Evolutionary conservation across 1,140 invertebrate genomes (phyloP).

Genomic region (Spodoptera frugiperda): DNA sequence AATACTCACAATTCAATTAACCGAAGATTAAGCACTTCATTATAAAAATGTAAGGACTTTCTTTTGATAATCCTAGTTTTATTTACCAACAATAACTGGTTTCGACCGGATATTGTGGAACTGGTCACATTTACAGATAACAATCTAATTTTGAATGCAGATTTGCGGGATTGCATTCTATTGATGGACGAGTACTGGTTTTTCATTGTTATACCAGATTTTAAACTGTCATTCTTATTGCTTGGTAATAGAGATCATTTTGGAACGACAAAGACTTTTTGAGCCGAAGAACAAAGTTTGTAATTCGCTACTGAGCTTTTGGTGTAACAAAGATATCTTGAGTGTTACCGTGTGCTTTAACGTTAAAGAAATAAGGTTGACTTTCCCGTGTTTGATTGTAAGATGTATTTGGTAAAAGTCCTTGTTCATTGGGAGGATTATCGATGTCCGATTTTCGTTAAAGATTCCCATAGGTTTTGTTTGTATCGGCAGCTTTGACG

Average conservation of each 20-base stretch:
- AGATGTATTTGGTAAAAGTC: slow-evolving; percentile 12
- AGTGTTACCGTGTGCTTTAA: neutral
- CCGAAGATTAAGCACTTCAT: slow-evolving; percentile 61
- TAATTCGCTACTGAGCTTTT: slow-evolving; percentile 37
- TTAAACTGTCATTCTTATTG: neutral
- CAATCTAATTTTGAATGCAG: slow-evolving; percentile 75
- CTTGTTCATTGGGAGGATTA: slow-evolving; percentile 56
- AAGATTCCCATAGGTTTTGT: slow-evolving; percentile 54
- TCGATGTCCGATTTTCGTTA: slow-evolving; percentile 55
- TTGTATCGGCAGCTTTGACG: slow-evolving; percentile 48
- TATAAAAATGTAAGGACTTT: slow-evolving; percentile 70
- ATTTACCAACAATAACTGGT: slow-evolving; percentile 47
- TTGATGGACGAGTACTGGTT: slow-evolving; percentile 34
- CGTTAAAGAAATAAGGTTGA: slow-evolving; percentile 2
- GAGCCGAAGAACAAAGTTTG: slow-evolving; percentile 14
- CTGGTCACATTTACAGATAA: slow-evolving; percentile 72
- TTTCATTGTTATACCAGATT: slow-evolving; percentile 3
- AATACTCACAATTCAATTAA: slow-evolving; percentile 52
- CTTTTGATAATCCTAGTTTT: slow-evolving; percentile 67
- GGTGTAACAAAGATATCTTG: slow-evolving; percentile 33
- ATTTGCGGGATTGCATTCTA: slow-evolving; percentile 62
- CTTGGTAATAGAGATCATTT: neutral
- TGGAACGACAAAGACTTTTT: neutral
- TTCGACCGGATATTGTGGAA: slow-evolving; percentile 74
- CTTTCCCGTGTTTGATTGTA: slow-evolving; percentile 1